Conservation (phyloP, 2,113 vertebrate species). For the Syngnathus scovelli region DNA sequence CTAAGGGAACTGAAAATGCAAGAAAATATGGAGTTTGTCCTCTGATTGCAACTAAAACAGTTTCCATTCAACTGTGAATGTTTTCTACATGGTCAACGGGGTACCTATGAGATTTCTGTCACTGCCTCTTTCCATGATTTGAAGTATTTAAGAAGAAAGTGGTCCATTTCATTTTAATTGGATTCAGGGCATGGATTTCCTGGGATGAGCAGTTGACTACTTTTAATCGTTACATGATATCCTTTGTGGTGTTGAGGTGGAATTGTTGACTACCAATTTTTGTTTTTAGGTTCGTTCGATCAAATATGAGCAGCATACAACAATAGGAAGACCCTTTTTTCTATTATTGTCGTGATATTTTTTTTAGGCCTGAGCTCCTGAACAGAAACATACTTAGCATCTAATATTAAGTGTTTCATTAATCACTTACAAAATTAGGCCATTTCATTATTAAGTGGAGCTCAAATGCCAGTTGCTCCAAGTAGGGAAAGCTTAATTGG, state of each 20-base stretch:
- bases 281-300: too few relatives aligned
- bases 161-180: not conserved
- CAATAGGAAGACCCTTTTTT: too few relatives aligned
- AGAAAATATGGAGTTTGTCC: not conserved
- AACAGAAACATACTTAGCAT: constrained; percentile 7
- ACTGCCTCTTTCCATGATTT: not conserved
- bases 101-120: not conserved
- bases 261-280: too few relatives aligned
- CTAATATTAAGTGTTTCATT: constrained; percentile 21
- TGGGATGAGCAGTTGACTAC: not conserved
- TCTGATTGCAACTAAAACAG: not conserved
- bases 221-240: not conserved
- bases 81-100: not conserved
- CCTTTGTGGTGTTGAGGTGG: too few relatives aligned
- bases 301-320: too few relatives aligned
- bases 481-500: constrained; percentile 48
- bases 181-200: not conserved
- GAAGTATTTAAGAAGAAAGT: too few relatives aligned
- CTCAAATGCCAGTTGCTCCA: constrained; percentile 17
- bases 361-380: constrained; percentile 1
- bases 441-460: constrained; percentile 1
- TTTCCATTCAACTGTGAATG: not conserved
- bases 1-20: not conserved
- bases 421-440: constrained; percentile 15
- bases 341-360: too few relatives aligned